phyloP scores from a whole-genome alignment of 2,113 vertebrate species.

The Pachycephala philippinensis region DNA sequence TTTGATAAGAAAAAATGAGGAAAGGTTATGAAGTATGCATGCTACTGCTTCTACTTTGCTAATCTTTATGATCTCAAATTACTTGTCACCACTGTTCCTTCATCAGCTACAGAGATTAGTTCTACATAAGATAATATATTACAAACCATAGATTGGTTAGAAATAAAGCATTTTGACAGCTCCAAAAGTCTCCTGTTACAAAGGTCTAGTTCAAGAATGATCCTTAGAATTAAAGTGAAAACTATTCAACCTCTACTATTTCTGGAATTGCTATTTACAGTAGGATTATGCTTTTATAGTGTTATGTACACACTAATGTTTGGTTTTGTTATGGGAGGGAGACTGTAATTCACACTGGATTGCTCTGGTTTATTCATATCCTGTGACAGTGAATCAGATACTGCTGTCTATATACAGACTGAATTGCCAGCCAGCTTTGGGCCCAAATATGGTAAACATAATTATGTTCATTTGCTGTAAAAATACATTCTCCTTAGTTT shows the following conservation, averaged over 20 bases:
- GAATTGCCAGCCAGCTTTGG: slow-evolving; percentile 43
- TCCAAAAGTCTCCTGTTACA: background rate
- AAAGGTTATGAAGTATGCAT: slow-evolving; percentile 6
- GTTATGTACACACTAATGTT: background rate
- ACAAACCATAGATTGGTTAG: background rate
- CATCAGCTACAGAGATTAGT: background rate
- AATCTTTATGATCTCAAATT: slow-evolving; percentile 1
- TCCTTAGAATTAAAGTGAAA: background rate
- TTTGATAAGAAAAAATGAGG: slow-evolving; percentile 16
- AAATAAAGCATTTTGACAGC: background rate
- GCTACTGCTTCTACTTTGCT: background rate
- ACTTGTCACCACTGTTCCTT: background rate
- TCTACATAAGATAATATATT: background rate
- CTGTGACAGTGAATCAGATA: slow-evolving; percentile 63
- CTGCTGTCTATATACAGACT: slow-evolving; percentile 46
- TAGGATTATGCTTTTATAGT: background rate
- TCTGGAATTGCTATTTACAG: background rate
- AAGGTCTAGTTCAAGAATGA: background rate
- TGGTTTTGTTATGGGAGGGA: slow-evolving; percentile 13
- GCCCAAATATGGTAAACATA: slow-evolving; percentile 61
- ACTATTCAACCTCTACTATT: background rate
- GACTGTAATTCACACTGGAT: slow-evolving; percentile 4
- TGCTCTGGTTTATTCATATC: slow-evolving; percentile 59
- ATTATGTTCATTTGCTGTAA: slow-evolving; percentile 61
- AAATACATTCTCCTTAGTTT: slow-evolving; percentile 54